phyloP scores from a whole-genome alignment of 2,888 invertebrate species.

The Hymenopus coronatus region DNA sequence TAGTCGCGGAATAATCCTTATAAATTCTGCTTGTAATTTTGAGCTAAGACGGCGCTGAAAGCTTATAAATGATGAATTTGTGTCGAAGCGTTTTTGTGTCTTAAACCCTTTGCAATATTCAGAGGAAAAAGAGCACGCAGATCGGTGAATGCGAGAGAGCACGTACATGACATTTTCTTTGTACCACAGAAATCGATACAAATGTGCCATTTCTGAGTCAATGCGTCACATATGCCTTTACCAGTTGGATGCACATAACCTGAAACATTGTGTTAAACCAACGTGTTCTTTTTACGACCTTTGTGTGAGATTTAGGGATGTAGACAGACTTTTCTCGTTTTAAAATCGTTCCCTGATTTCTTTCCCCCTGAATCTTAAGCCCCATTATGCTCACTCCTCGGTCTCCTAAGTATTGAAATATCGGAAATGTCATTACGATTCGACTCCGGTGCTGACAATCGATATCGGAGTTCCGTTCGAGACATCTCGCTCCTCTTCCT shows the following conservation, averaged over 20 bases:
- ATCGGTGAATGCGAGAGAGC: too few relatives aligned
- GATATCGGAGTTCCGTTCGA: conserved; percentile 23
- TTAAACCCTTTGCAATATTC: too few relatives aligned
- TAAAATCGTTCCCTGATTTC: conserved; percentile 17
- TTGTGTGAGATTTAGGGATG: background rate
- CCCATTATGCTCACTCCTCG: conserved; percentile 21
- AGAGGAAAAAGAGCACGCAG: too few relatives aligned
- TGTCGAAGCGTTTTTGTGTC: too few relatives aligned
- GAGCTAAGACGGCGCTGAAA: too few relatives aligned
- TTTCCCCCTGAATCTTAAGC: background rate
- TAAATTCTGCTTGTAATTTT: too few relatives aligned
- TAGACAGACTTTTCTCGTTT: conserved; percentile 6
- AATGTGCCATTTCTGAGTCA: too few relatives aligned
- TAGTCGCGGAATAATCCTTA: too few relatives aligned
- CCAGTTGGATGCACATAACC: background rate
- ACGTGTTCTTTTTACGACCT: background rate
- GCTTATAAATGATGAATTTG: too few relatives aligned
- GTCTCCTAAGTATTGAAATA: conserved; percentile 27
- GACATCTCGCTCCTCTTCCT: background rate
- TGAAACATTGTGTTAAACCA: background rate
- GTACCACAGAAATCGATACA: too few relatives aligned
- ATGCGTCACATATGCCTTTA: background rate
- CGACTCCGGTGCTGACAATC: conserved; percentile 21
- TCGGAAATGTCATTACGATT: conserved; percentile 34
- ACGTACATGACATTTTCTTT: too few relatives aligned